These are phyloP conservation scores for Macrotis lagotis DNA, from an alignment of 2,113 vertebrate species.

Conservation along the genomic window DNA sequence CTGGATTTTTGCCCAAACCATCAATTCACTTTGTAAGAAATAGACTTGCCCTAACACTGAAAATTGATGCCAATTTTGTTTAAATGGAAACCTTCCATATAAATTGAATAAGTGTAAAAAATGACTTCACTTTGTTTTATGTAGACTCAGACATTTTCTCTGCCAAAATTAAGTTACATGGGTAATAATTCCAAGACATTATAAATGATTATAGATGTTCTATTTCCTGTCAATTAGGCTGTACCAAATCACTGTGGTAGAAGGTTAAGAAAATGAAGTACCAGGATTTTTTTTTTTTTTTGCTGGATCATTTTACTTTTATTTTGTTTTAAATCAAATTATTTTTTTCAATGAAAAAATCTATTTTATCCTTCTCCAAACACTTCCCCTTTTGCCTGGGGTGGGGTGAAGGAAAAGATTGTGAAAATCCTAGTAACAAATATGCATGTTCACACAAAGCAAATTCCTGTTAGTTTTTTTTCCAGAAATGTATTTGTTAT, in stretches of 20 bases:
- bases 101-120: slow-evolving; percentile 1
- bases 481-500: neutral
- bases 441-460: neutral
- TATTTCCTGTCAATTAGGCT: neutral
- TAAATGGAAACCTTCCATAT: neutral
- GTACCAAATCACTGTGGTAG: neutral
- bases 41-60: neutral
- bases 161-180: neutral
- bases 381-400: neutral
- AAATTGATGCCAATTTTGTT: neutral
- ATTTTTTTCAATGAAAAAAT: too few relatives aligned
- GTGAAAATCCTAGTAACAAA: too few relatives aligned
- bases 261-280: neutral
- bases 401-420: neutral
- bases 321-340: neutral
- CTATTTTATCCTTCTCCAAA: neutral
- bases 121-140: neutral
- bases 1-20: neutral
- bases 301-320: neutral
- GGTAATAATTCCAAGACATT: neutral
- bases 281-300: neutral
- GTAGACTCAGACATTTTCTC: neutral
- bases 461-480: neutral
- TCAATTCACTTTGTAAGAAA: neutral
- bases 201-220: neutral